Evolutionary conservation across 2,113 vertebrate species (phyloP), one percentile per base, ranked within the genome.

Genomic region (Spermophilus dauricus): DNA sequence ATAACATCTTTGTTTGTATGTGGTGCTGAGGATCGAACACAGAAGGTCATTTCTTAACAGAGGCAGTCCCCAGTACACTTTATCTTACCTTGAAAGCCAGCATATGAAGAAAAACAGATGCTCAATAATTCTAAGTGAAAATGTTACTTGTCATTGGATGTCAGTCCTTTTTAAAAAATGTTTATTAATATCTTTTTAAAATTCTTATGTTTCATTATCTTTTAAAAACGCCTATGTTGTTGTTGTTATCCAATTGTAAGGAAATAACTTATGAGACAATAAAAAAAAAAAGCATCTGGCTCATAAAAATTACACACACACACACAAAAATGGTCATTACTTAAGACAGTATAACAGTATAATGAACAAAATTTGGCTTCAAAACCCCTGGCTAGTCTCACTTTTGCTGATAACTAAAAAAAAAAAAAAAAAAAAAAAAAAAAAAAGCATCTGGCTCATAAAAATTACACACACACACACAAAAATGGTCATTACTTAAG

Each of bases 211-310:
- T 58, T 58, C 7, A 58, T 58, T 58, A 58, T 58, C 56, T 58
- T 58, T 24, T 24, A 22, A 58, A 58, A 58, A 58, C 20, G 1
- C 56, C 56, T 58, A 58, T 58, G 20, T 22, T 58, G 56, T 24
- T 58, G 20, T 58, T 58, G 20, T 6, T 76, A 67, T 12, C 56
- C 28, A 61, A 42, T 5, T 82, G 48, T 86, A 91, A 91, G 58
- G 39, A 82, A 93, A 83, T 63, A 91, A 77, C 42, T 90, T 87
- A 58, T 42, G 51, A 86, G 26, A 81, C 28, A 86, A 30, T 90
- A 53, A 53, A 53, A 53, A 51, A 51, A 63, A 32, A 87, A 78
- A 17, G 14, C 58, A 18, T 58, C 82, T 93, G 58, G 72, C 58
- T 86, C 61, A 58, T 20, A 91, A 14, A 32, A 70, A 26, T 22